Evolutionary conservation across 92 coral and sea anemone genomes (phyloP).

Genomic region (Meandrina meandrites): DNA sequence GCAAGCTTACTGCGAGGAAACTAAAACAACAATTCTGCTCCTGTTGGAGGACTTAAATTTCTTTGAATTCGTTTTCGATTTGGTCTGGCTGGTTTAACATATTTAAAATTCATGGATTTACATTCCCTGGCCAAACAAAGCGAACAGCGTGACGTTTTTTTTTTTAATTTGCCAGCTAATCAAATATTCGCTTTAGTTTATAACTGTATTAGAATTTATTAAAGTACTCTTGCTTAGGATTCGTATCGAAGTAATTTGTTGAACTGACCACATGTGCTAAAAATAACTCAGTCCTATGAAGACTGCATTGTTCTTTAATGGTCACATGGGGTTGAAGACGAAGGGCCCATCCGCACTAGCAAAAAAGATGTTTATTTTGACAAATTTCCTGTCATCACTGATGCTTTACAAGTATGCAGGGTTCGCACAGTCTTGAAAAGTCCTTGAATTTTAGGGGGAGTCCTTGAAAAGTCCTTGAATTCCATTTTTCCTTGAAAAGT

Average conservation of each 20-base stretch:
- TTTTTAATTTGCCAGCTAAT: not conserved
- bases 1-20: not conserved
- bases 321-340: no score
- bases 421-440: no score
- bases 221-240: not conserved
- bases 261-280: not conserved
- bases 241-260: not conserved
- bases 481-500: no score
- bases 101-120: no score
- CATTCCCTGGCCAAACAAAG: not conserved
- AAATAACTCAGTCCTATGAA: not conserved
- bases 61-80: constrained; percentile 3
- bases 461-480: no score
- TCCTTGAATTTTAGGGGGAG: no score
- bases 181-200: not conserved
- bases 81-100: no score
- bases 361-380: no score
- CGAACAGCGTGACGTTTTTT: not conserved
- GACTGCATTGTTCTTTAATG: not conserved
- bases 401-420: no score
- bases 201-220: not conserved
- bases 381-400: no score
- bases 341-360: no score
- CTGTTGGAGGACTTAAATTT: not conserved
- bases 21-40: not conserved